Percentiles rank a stretch among this genome's conserved stretches.
Evolutionary conservation across 2,113 vertebrate genomes (phyloP).

Genomic region (Puntigrus tetrazona): DNA sequence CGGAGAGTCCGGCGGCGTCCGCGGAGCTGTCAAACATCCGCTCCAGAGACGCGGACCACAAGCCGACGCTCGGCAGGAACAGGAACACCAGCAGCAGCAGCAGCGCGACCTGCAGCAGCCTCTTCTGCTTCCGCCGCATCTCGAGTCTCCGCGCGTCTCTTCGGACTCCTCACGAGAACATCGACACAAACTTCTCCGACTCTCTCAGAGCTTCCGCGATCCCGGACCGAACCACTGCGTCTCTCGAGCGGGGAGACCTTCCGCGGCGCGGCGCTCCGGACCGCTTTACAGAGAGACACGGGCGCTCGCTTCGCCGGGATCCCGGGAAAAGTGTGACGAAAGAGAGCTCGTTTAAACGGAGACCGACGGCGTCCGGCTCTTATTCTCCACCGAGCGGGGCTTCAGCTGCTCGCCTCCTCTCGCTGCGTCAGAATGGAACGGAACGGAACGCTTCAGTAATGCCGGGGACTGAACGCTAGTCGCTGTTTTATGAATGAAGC

Average conservation of each 20-base stretch:
- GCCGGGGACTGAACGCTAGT: too few species aligned
- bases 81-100: slow-evolving; percentile 86
- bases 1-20: slow-evolving; percentile 60
- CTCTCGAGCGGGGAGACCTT: neutral
- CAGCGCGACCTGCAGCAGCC: slow-evolving; percentile 86
- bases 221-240: neutral
- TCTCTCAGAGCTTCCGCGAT: slow-evolving; percentile 16
- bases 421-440: too few species aligned
- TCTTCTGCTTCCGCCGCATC: slow-evolving; percentile 93
- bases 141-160: slow-evolving; percentile 46
- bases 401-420: too few species aligned
- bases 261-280: too few species aligned
- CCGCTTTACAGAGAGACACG: too few species aligned
- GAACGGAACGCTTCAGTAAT: too few species aligned
- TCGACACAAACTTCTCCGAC: neutral
- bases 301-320: too few species aligned
- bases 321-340: too few species aligned
- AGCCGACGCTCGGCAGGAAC: slow-evolving; percentile 90
- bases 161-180: fast-evolving
- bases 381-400: too few species aligned
- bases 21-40: slow-evolving; percentile 83
- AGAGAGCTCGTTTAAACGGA: too few species aligned
- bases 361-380: too few species aligned
- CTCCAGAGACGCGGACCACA: slow-evolving; percentile 91
- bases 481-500: too few species aligned